Evolutionary conservation across 1,140 invertebrate genomes (phyloP), one percentile per base, ranked within the genome.

Genomic region (Diorhabda elongata): DNA sequence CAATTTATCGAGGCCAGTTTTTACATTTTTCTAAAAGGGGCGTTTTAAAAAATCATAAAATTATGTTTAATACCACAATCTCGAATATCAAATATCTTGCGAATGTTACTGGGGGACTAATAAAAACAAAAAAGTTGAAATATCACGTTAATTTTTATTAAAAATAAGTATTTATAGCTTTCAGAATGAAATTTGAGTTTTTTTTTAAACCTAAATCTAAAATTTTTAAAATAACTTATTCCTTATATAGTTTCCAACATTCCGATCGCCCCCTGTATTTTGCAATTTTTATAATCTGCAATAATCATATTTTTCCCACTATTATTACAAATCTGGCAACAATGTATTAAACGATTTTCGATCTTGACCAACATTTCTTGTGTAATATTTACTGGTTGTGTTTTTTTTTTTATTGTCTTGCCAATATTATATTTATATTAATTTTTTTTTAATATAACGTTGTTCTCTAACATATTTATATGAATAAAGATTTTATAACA

Each of bases 361-460:
- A 56, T 56, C 6, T 56, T 56, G 26, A 26, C 26, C 41, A 42
- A 42, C 44, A n/a, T 44, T 57, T 11, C 42, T 64, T 45, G 47
- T 62, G 61, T 62, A n/a, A 63, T 56, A 67, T 42, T 67, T 58
- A 60, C 47, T 65, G 47, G 47, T 65, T 65, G 64, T 65, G 47
- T 57, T 67, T 67, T 44, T 67, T n/a, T 67, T 44, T 60, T 67
- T 67, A 67, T 67, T 66, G 42, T 67, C 65, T 67, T 67, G 65
- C 65, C 65, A 67, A 67, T 67, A 67, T 44, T 67, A 42, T 67
- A 60, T 67, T 67, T 67, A 66, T 66, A 60, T 60, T 67, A 43
- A 59, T 67, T 66, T 57, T 57, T 66, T 42, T 11, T 56, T 67
- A 44, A 67, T 52, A n/a, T 67, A n/a, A 60, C 60, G 65, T 67